Percentiles rank a stretch among this genome's conserved stretches.
Conservation (phyloP, 2,888 invertebrate genomes). For the Nematopogon swammerdamellus region DNA sequence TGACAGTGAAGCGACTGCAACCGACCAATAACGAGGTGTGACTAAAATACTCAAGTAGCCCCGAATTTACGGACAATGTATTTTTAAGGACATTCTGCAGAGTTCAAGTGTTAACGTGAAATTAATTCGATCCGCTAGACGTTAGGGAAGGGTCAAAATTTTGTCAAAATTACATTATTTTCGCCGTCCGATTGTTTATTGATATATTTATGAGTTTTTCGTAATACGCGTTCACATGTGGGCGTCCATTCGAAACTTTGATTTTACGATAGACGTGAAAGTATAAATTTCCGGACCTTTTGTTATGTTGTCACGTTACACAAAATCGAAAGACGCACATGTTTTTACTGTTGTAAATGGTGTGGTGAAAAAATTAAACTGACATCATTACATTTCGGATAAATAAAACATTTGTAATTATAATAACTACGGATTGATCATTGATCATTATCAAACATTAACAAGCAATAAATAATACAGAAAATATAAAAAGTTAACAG, state of each 20-base stretch:
- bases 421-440: no score
- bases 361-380: no score
- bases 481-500: no score
- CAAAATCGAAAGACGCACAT: no score
- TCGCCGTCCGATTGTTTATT: constrained; percentile 13
- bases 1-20: background rate
- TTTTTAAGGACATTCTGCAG: constrained; percentile 38
- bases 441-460: no score
- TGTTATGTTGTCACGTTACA: background rate
- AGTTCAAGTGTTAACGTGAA: constrained; percentile 42
- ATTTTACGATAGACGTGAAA: background rate
- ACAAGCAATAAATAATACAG: no score
- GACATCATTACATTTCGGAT: no score
- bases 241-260: constrained; percentile 16
- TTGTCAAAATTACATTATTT: constrained; percentile 28
- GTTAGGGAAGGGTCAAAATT: constrained; percentile 36
- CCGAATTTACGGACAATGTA: constrained; percentile 45
- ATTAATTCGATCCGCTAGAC: constrained; percentile 36
- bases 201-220: constrained; percentile 35
- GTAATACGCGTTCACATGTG: constrained; percentile 27
- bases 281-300: background rate
- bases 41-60: constrained; percentile 35
- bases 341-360: no score
- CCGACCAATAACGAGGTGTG: constrained; percentile 31
- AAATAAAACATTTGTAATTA: no score